These are phyloP conservation scores for Terrapene triunguis DNA, from an alignment of 2,113 vertebrate species.

Conservation along the genomic window DNA sequence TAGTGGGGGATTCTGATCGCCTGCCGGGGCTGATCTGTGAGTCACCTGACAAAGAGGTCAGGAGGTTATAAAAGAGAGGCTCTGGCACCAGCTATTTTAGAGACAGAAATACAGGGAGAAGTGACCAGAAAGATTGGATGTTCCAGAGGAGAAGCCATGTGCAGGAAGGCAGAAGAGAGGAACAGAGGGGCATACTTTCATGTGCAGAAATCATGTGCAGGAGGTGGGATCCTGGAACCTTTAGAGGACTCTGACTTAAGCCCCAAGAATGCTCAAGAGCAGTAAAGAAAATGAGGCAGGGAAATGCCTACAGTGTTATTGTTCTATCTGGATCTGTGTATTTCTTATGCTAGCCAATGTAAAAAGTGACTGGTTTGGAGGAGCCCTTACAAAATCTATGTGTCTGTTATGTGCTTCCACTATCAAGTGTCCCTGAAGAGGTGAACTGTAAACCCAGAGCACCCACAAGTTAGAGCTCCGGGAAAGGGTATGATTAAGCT, in stretches of 20 bases:
- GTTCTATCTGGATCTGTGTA: background rate
- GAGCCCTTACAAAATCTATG: background rate
- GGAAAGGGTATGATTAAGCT: background rate
- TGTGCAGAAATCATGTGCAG: background rate
- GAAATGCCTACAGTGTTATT: background rate
- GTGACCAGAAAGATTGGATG: background rate
- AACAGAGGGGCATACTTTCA: background rate
- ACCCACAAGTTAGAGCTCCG: background rate
- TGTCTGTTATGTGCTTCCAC: background rate
- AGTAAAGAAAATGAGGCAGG: background rate
- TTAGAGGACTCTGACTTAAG: background rate
- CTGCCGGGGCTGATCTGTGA: background rate
- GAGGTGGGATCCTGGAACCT: background rate
- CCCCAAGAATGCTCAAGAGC: background rate
- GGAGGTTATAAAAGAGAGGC: background rate
- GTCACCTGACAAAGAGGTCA: background rate
- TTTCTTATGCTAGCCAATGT: background rate
- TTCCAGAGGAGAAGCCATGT: background rate
- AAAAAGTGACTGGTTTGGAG: background rate
- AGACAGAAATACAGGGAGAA: background rate
- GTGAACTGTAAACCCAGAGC: background rate
- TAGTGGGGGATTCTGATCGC: background rate
- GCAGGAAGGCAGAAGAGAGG: background rate
- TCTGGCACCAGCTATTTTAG: background rate
- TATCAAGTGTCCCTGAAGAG: background rate